Base-by-base conservation (phyloP, 2,113 vertebrate genomes). In the Ceyx margarethae region DNA sequence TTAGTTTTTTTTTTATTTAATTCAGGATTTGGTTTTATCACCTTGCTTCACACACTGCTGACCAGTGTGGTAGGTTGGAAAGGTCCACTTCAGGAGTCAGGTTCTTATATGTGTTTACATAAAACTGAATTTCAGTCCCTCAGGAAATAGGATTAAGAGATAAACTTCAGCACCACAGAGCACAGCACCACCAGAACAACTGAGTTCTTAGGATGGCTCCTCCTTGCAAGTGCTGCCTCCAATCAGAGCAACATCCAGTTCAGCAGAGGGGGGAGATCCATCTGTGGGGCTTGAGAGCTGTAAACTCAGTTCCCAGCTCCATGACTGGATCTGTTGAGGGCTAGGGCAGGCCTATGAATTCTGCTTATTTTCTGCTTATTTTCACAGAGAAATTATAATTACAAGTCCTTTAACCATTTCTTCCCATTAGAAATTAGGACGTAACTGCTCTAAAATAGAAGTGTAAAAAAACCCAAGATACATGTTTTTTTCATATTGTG, bases 281-380 rank as follows among this genome's bases (percentile, higher is more conserved):
- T 13, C 11, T 1, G 0, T 14, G 29, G 69, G 14, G 6, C 19
- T 35, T 48, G 35, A 18, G 45, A 53, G 18, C 60, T 76, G 15
- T 1, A 4, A 82, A 42, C 28, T 35, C 26, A 6, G 21, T 83
- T 74, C 45, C 20, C 58, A 61, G n/a, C 23, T 90, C 64, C 26
- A 7, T 35, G 50, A 8, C 58, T 35, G 33, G 33, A 31, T 37
- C 22, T 0, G 0, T 16, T n/a, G n/a, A 64, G 58, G 43, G 13
- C 67, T 57, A 3, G 13, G 46, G 29, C 25, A 16, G 26, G 26
- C n/a, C 54, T 48, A 6, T 11, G 51, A 40, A 25, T n/a, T 37
- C 15, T 15, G 6, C 0, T 3, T 50, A 61, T 72, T 79, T 74
- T 46, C 33, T 62, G 42, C 13, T 62, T 67, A 8, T 51, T 76